Conservation (phyloP, 1,140 invertebrate species). For the Spodoptera litura region DNA sequence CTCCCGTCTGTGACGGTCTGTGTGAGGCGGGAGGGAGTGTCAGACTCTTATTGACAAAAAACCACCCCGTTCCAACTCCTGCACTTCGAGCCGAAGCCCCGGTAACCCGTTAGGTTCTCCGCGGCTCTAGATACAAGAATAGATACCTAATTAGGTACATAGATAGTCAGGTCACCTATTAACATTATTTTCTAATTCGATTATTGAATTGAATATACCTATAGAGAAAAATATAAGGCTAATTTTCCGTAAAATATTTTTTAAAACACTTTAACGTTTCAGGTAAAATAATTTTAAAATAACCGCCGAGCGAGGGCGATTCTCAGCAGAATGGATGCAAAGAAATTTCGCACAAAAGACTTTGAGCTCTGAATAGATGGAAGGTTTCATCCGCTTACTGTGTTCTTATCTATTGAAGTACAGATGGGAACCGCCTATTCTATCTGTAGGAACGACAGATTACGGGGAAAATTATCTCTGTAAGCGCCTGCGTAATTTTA, state of each 20-base stretch:
- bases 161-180: too few species aligned
- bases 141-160: too few species aligned
- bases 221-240: too few species aligned
- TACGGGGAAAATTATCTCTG: slow-evolving; percentile 12
- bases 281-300: slow-evolving; percentile 11
- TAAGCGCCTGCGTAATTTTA: neutral
- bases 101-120: too few species aligned
- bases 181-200: too few species aligned
- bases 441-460: slow-evolving; percentile 6
- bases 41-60: too few species aligned
- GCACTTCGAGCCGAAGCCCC: too few species aligned
- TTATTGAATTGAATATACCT: too few species aligned
- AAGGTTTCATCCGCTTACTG: slow-evolving; percentile 8
- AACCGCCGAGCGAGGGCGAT: neutral
- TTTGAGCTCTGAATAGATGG: slow-evolving; percentile 2
- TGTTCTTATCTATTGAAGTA: slow-evolving; percentile 27
- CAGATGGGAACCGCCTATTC: neutral
- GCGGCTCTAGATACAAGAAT: too few species aligned
- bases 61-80: too few species aligned
- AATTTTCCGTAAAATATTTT: neutral
- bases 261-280: slow-evolving; percentile 5
- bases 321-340: slow-evolving; percentile 22
- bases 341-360: slow-evolving; percentile 22
- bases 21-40: too few species aligned
- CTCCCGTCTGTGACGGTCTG: too few species aligned